Percentiles rank a stretch among this genome's conserved stretches.
Evolutionary conservation across 2,113 vertebrate genomes (phyloP).

Genomic region (Phrynosoma platyrhinos): DNA sequence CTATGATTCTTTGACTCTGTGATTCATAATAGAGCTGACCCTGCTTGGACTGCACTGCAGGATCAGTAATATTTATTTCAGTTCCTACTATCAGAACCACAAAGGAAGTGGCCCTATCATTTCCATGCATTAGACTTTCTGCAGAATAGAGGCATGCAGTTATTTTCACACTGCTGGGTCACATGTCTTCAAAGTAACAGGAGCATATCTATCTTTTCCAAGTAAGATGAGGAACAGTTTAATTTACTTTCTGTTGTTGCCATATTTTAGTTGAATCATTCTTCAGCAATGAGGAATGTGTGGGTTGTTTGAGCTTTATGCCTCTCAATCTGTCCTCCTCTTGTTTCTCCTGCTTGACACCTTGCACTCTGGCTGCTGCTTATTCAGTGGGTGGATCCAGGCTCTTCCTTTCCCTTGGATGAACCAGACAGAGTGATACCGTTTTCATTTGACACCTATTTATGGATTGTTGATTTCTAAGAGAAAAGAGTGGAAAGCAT

Average conservation of each 20-base stretch:
- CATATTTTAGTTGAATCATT: neutral
- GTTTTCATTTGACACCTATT: neutral
- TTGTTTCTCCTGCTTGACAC: slow-evolving; percentile 7
- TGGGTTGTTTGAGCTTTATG: neutral
- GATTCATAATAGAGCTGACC: neutral
- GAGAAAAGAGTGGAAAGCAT: neutral
- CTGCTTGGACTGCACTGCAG: neutral
- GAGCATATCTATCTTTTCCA: neutral
- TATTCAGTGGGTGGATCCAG: neutral
- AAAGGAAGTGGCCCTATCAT: neutral
- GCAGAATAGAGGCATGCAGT: neutral
- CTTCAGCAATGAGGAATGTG: neutral
- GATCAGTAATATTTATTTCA: neutral
- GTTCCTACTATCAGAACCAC: neutral
- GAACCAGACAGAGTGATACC: neutral
- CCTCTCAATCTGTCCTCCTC: neutral
- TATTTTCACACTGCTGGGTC: neutral
- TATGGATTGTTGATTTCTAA: too few species aligned
- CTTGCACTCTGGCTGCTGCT: neutral
- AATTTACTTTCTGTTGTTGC: neutral
- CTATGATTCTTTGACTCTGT: neutral
- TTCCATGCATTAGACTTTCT: neutral
- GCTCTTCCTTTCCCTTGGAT: neutral
- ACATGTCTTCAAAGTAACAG: neutral
- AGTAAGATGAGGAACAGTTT: neutral